Evolutionary conservation across 2,888 invertebrate species (phyloP).

Genomic region (Cheilosia scutellata): DNA sequence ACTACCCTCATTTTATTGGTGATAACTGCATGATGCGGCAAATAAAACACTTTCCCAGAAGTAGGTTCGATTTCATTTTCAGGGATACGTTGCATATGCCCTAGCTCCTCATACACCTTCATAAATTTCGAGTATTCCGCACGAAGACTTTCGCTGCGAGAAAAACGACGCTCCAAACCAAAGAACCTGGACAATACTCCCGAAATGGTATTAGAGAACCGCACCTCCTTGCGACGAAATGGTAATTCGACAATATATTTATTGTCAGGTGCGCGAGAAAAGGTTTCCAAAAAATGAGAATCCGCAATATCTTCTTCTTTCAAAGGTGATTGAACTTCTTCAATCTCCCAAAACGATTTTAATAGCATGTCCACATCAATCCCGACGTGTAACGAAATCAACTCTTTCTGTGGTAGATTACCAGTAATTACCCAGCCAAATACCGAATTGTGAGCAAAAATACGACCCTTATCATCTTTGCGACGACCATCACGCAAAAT

Average conservation of each 20-base stretch:
- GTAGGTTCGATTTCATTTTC: conserved; percentile 22
- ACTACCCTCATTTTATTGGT: too few species aligned
- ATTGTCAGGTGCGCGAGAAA: conserved; percentile 29
- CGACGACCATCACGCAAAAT: conserved; percentile 1
- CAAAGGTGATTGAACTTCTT: too few species aligned
- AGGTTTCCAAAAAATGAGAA: neutral
- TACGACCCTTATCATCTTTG: neutral
- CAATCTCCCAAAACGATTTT: conserved; percentile 19
- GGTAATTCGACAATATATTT: conserved; percentile 37
- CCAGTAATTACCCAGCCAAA: conserved; percentile 4
- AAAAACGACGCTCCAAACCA: conserved; percentile 13
- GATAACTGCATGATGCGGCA: conserved; percentile 17
- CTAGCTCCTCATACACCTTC: conserved; percentile 1
- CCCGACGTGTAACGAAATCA: neutral
- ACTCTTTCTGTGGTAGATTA: neutral
- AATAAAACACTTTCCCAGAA: conserved; percentile 16
- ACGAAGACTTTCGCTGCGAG: neutral
- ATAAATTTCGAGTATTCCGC: conserved; percentile 7
- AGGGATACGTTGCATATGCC: conserved; percentile 22
- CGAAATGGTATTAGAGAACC: conserved; percentile 14
- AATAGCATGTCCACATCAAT: conserved; percentile 13
- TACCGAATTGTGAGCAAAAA: neutral
- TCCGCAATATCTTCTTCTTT: neutral
- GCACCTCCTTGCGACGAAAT: neutral
- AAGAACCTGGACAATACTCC: conserved; percentile 19